Conservation (phyloP, 30 jellyfish, hydroid and myxozoan species). For the Aurelia coerulea region DNA sequence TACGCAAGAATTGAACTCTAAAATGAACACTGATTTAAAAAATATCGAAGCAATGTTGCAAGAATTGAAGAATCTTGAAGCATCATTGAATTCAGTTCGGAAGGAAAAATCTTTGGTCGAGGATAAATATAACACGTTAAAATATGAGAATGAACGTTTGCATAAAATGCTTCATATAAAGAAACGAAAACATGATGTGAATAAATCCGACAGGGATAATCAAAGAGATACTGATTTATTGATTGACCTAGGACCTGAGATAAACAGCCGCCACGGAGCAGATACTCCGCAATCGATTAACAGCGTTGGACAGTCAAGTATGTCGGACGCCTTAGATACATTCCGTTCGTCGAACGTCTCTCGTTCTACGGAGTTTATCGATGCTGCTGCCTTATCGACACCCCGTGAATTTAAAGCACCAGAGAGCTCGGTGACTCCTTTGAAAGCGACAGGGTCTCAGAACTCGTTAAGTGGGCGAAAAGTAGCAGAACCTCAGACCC, state of each 20-base stretch:
- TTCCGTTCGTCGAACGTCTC: neutral
- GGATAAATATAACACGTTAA: conserved; percentile 46
- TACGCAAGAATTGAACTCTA: conserved; percentile 16
- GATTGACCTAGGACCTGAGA: neutral
- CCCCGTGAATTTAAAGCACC: neutral
- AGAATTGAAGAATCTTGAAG: conserved; percentile 56
- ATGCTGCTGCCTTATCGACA: neutral
- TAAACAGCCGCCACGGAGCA: too few relatives aligned
- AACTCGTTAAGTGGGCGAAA: neutral
- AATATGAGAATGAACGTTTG: conserved; percentile 35
- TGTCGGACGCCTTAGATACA: neutral
- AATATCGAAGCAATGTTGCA: conserved; percentile 56
- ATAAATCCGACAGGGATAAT: neutral
- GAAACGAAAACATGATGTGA: neutral
- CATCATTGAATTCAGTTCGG: conserved; percentile 58
- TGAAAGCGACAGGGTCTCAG: neutral
- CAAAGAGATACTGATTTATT: neutral
- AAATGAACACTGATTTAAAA: conserved; percentile 24
- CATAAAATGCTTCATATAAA: conserved; percentile 4
- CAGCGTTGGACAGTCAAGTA: neutral
- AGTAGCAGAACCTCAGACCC: too few relatives aligned
- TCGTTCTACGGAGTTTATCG: neutral
- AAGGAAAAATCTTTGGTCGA: conserved; percentile 53
- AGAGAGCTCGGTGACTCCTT: neutral
- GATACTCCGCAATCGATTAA: neutral